phyloP scores from a whole-genome alignment of 1,140 invertebrate genomes.

The Leptinotarsa lineolata region DNA sequence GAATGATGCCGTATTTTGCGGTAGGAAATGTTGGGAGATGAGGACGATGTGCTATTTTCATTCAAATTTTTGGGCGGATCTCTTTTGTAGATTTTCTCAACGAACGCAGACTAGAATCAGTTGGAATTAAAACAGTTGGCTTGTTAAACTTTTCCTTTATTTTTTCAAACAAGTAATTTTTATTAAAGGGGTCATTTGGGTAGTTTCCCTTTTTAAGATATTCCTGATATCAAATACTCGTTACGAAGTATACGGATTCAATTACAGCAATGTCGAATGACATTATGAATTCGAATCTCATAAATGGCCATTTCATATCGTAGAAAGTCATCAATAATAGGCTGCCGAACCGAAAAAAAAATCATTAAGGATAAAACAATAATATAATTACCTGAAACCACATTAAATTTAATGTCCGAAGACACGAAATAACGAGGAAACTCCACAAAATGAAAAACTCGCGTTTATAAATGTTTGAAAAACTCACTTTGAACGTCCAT shows the following conservation, averaged over 20 bases:
- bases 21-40: not conserved
- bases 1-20: not conserved
- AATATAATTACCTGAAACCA: not conserved
- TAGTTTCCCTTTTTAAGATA: too few relatives aligned
- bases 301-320: not conserved
- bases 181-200: too few relatives aligned
- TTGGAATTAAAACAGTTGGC: too few relatives aligned
- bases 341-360: not conserved
- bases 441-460: conserved; percentile 15
- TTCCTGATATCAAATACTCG: too few relatives aligned
- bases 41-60: not conserved
- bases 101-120: too few relatives aligned
- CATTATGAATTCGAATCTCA: not conserved
- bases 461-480: conserved; percentile 28
- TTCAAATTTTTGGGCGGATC: not conserved
- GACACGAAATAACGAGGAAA: not conserved
- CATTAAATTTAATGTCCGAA: conserved; percentile 2
- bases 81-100: too few relatives aligned
- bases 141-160: too few relatives aligned
- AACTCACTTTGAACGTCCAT: conserved; percentile 30
- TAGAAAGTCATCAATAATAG: not conserved
- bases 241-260: not conserved
- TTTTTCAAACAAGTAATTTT: too few relatives aligned
- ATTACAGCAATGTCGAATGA: not conserved
- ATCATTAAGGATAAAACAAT: not conserved